A percentile compares a stretch with the other conserved stretches of the same genome.
Evolutionary conservation across 2,797 vertebrate genomes (phyloP).

Genomic region (Octomys mimax): DNA sequence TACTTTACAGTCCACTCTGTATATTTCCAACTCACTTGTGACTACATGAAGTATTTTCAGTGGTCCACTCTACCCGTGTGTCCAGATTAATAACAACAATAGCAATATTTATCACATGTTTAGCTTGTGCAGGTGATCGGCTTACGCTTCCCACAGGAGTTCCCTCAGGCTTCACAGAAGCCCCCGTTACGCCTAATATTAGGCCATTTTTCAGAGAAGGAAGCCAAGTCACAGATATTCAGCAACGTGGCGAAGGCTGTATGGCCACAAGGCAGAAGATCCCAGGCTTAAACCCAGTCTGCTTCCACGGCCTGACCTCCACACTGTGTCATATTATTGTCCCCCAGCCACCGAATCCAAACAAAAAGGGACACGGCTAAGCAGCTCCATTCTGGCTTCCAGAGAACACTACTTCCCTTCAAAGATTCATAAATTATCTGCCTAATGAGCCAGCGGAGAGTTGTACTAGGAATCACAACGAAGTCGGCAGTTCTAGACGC

Average conservation of each 20-base stretch:
- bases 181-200: not conserved
- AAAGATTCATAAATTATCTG: constrained; percentile 39
- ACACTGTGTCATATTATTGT: not conserved
- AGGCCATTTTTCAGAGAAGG: constrained; percentile 17
- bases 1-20: not conserved
- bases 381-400: not conserved
- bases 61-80: not conserved
- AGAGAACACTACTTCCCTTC: constrained; percentile 30
- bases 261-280: not conserved
- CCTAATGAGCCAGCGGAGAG: not conserved
- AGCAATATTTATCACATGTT: not conserved
- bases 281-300: not conserved
- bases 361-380: constrained; percentile 20
- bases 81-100: not conserved
- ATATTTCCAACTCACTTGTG: not conserved
- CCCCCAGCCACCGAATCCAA: not conserved
- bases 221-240: constrained; percentile 53
- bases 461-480: not conserved
- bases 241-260: constrained; percentile 1
- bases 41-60: not conserved
- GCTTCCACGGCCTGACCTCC: not conserved
- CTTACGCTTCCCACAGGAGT: not conserved
- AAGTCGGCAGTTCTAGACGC: constrained; percentile 58
- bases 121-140: not conserved
- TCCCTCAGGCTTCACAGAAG: not conserved